Conservation (phyloP, 2,113 vertebrate genomes). For the Lynx canadensis region DNA sequence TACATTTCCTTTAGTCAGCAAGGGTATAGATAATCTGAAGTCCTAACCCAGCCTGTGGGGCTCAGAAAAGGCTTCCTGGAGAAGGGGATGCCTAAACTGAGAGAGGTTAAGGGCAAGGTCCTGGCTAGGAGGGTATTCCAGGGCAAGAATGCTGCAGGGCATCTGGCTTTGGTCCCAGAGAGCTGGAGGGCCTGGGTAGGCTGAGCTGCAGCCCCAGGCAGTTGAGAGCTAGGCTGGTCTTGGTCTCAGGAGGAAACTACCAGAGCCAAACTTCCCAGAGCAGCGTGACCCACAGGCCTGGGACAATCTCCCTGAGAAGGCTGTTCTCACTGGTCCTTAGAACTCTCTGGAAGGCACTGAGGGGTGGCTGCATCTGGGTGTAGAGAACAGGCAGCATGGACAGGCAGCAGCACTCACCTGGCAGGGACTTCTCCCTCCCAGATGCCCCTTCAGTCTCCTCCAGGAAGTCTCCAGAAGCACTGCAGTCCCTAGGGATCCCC, state of each 20-base stretch:
- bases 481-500: neutral
- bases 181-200: constrained; percentile 32
- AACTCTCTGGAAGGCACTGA: neutral
- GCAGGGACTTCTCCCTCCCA: neutral
- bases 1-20: neutral
- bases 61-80: constrained; percentile 42
- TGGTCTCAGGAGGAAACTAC: constrained; percentile 40
- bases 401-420: neutral
- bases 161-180: neutral
- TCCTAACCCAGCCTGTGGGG: neutral
- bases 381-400: neutral
- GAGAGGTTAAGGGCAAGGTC: constrained; percentile 13
- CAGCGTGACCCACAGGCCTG: neutral
- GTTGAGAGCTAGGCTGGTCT: constrained; percentile 23
- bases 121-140: neutral
- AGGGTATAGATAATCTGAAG: neutral
- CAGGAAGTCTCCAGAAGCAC: neutral
- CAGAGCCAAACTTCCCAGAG: constrained; percentile 56
- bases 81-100: neutral
- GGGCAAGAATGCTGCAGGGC: neutral
- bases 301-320: constrained; percentile 36
- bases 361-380: neutral
- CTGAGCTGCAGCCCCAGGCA: constrained; percentile 35
- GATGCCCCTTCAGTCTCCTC: neutral
- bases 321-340: neutral